phyloP scores from a whole-genome alignment of 2,888 invertebrate genomes.

The Aphidius colemani region DNA sequence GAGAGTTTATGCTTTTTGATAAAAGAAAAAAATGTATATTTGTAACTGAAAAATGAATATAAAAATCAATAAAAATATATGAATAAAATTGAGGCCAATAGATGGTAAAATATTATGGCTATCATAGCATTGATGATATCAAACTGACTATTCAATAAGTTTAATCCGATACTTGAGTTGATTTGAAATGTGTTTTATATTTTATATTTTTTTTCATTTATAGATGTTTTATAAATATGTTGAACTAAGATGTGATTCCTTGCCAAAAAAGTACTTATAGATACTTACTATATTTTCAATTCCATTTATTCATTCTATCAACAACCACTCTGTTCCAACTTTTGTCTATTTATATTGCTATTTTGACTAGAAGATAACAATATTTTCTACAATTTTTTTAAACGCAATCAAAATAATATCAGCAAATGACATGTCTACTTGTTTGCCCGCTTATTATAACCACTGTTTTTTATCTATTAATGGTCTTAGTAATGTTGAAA shows the following conservation, averaged over 20 bases:
- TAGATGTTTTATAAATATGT: too few species aligned
- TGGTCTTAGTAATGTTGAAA: too few species aligned
- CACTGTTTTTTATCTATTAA: too few species aligned
- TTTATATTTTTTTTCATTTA: conserved; percentile 23
- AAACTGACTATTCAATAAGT: conserved; percentile 25
- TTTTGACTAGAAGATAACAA: background rate
- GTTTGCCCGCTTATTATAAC: too few species aligned
- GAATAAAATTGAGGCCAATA: conserved; percentile 4
- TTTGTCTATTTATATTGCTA: conserved; percentile 8
- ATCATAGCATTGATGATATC: conserved; percentile 21
- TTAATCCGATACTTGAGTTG: conserved; percentile 35
- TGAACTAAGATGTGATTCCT: conserved; percentile 25
- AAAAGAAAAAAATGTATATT: background rate
- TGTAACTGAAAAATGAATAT: background rate
- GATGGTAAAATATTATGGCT: conserved; percentile 13
- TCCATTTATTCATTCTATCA: conserved; percentile 16
- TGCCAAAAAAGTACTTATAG: conserved; percentile 32
- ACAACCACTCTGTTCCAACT: background rate
- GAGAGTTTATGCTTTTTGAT: background rate
- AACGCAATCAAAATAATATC: too few species aligned
- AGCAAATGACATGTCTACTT: too few species aligned
- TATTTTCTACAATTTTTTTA: too few species aligned
- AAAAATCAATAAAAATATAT: conserved; percentile 6
- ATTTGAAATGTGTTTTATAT: conserved; percentile 35
- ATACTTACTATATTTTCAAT: conserved; percentile 15